Evolutionary conservation across 2,113 vertebrate species (phyloP), one percentile per base, ranked within the genome.

Genomic region (Oriolus oriolus): DNA sequence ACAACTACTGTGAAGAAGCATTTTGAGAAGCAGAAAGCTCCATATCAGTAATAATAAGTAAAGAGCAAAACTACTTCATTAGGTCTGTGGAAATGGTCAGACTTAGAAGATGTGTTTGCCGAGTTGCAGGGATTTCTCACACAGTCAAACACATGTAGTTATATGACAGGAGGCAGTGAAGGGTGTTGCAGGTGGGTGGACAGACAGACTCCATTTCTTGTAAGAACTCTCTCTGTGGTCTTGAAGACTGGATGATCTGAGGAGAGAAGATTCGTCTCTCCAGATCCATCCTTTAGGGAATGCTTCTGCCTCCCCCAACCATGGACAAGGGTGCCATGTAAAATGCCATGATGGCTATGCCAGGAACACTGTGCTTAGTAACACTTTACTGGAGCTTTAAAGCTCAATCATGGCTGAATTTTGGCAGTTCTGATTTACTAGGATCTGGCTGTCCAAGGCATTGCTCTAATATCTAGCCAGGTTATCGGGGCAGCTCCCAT

Each of bases 291-390:
- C 39, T 63, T 52, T n/a, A 45, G 16, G 26, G 21, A 84, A 64
- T 41, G 7, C 3, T 53, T 65, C 44, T 64, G 11, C 31, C 14
- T 66, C 16, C 35, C 23, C 21, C 53, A 9, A 26, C 6, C 2
- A 5, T 4, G 16, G 16, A 9, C 0, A 2, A 70, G 12, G 6
- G 8, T 57, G n/a, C 30, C 0, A 0, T 69, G 56, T 35, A 53
- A 92, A 77, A 87, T 69, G 8, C 23, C 11, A 2, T 16, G 15
- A 20, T 30, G 41, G 8, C 21, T 57, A 4, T 57, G n/a, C 5
- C 60, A 30, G 54, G 27, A 50, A 9, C 21, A 28, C 13, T 42
- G 20, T 11, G 23, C 5, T 21, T 21, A 35, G 16, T 33, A 35
- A 63, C 0, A 3, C 9, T 44, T 52, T 16, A 24, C 8, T 39